These are phyloP conservation scores for Chymomyza fuscimana DNA, from an alignment of 2,888 invertebrate genomes.

Conservation along the genomic window DNA sequence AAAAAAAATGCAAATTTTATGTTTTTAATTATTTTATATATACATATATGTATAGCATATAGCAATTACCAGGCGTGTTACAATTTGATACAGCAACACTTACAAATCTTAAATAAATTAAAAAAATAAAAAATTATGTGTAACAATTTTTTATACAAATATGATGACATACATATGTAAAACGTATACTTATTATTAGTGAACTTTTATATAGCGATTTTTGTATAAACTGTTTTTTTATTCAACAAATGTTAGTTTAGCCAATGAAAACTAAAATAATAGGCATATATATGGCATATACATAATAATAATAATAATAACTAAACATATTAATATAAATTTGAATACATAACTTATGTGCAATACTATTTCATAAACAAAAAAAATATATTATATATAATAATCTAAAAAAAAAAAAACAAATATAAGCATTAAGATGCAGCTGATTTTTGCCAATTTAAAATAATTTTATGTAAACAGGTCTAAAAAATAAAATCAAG, in stretches of 20 bases:
- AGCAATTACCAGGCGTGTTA: slow-evolving; percentile 43
- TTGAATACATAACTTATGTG: slow-evolving; percentile 55
- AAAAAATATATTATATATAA: slow-evolving; percentile 28
- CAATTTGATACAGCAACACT: slow-evolving; percentile 25
- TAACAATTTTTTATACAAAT: slow-evolving; percentile 3
- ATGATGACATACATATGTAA: slow-evolving; percentile 30
- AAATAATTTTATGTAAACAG: not conserved
- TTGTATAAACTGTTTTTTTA: slow-evolving; percentile 70
- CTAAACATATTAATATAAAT: slow-evolving; percentile 43
- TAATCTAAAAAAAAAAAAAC: slow-evolving; percentile 39
- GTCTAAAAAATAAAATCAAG: not conserved
- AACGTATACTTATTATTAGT: slow-evolving; percentile 57
- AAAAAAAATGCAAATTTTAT: slow-evolving; percentile 21
- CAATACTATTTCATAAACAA: slow-evolving; percentile 66
- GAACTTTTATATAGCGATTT: slow-evolving; percentile 73
- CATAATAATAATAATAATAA: slow-evolving; percentile 12
- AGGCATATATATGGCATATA: slow-evolving; percentile 29
- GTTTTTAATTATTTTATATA: slow-evolving; percentile 3
- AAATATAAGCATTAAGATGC: slow-evolving; percentile 28
- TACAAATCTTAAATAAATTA: slow-evolving; percentile 1
- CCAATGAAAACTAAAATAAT: slow-evolving; percentile 36
- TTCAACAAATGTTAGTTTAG: slow-evolving; percentile 40
- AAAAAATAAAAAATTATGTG: not conserved
- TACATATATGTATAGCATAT: slow-evolving; percentile 3
- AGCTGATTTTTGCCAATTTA: slow-evolving; percentile 5